Evolutionary conservation across 2,888 invertebrate species (phyloP).

Genomic region (Tenthredo notha): DNA sequence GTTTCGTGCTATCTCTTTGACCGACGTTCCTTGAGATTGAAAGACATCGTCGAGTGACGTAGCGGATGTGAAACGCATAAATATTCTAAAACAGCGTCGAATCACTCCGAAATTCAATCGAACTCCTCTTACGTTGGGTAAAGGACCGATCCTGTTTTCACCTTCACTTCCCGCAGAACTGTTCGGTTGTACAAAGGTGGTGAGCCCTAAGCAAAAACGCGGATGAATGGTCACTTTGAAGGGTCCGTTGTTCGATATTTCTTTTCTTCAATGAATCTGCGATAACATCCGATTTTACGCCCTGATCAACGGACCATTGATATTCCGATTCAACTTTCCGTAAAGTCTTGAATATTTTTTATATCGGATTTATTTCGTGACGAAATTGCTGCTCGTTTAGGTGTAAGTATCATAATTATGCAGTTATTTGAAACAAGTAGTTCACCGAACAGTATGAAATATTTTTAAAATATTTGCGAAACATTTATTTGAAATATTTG

Average conservation of each 20-base stretch:
- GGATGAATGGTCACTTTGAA: not conserved
- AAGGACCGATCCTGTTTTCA: conserved; percentile 22
- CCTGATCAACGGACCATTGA: not conserved
- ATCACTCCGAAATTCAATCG: conserved; percentile 14
- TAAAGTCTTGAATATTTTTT: not conserved
- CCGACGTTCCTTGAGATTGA: not conserved
- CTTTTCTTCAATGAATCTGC: not conserved
- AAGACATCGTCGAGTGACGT: not conserved
- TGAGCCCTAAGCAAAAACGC: not conserved
- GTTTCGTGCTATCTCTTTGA: not conserved
- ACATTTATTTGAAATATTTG: not conserved
- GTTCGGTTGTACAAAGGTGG: not conserved
- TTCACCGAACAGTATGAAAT: not conserved
- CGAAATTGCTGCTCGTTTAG: not conserved
- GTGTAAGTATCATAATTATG: not conserved
- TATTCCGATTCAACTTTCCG: not conserved
- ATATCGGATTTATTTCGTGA: not conserved
- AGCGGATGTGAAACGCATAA: not conserved
- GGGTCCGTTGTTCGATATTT: not conserved
- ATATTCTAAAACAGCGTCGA: conserved; percentile 2
- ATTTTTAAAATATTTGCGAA: not conserved
- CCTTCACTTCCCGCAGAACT: conserved; percentile 7
- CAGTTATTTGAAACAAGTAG: not conserved
- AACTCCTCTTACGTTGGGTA: not conserved
- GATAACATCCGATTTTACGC: not conserved